phyloP scores from a whole-genome alignment of 2,797 vertebrate genomes.

The Coregonus ussuriensis region DNA sequence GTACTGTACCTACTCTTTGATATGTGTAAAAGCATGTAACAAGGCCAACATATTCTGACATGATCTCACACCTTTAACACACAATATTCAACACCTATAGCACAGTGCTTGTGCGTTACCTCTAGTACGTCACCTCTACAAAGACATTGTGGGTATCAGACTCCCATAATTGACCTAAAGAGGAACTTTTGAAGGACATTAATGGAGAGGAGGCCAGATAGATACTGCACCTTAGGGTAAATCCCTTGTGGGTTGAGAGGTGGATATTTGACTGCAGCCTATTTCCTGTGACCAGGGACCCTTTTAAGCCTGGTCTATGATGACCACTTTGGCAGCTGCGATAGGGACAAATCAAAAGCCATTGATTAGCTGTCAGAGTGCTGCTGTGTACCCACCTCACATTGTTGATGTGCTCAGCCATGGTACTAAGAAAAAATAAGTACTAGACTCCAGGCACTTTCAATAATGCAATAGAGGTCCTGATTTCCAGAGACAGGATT shows the following conservation, averaged over 20 bases:
- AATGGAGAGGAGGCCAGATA: not conserved
- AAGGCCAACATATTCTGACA: not conserved
- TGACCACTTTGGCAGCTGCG: conserved; percentile 27
- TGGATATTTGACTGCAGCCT: conserved; percentile 22
- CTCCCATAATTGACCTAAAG: not conserved
- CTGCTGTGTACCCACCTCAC: conserved; percentile 1
- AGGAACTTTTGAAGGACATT: not conserved
- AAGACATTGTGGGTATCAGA: not conserved
- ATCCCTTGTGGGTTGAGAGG: not conserved
- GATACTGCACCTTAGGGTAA: not conserved
- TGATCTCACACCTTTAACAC: not conserved
- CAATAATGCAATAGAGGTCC: not conserved
- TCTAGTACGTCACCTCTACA: not conserved
- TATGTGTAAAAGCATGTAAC: not conserved
- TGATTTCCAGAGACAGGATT: not conserved
- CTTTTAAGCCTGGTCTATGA: conserved; percentile 30
- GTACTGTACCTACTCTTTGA: not conserved
- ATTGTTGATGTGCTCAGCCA: too few relatives aligned
- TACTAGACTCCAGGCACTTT: not conserved
- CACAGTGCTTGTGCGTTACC: not conserved
- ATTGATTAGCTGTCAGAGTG: conserved; percentile 41
- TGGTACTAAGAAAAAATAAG: not conserved
- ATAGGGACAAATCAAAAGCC: conserved; percentile 39
- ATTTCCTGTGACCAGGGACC: conserved; percentile 29
- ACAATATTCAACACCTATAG: not conserved